Percentiles rank a stretch among this genome's conserved stretches.
Evolutionary conservation across 2,113 vertebrate species (phyloP).

Genomic region (Boleophthalmus pectinirostris): DNA sequence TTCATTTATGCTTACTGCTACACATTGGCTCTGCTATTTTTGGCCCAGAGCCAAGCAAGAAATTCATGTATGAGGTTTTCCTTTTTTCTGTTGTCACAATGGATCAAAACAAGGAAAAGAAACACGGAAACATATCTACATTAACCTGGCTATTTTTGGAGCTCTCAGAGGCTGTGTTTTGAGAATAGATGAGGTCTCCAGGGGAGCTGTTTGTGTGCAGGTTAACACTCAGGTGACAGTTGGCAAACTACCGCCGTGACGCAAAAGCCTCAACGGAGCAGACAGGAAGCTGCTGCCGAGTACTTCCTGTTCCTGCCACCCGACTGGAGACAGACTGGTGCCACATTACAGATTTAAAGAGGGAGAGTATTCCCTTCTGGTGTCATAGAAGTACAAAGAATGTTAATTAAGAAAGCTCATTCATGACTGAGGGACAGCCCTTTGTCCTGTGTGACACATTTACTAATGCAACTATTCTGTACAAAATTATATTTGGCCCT

Average conservation of each 20-base stretch:
- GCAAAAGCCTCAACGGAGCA: slow-evolving; percentile 58
- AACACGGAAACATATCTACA: slow-evolving; percentile 60
- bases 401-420: slow-evolving; percentile 15
- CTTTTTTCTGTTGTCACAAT: slow-evolving; percentile 58
- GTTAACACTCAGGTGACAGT: slow-evolving; percentile 64
- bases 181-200: slow-evolving; percentile 56
- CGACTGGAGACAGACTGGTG: slow-evolving; percentile 79
- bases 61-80: slow-evolving; percentile 29
- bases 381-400: slow-evolving; percentile 58
- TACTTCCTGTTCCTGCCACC: slow-evolving; percentile 79
- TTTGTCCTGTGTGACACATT: background rate
- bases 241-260: slow-evolving; percentile 67
- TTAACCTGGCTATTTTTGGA: slow-evolving; percentile 70
- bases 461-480: background rate
- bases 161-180: slow-evolving; percentile 44
- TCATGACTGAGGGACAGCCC: slow-evolving; percentile 15
- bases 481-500: background rate
- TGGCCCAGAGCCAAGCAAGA: slow-evolving; percentile 32
- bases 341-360: slow-evolving; percentile 60
- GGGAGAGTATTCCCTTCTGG: slow-evolving; percentile 37
- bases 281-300: slow-evolving; percentile 75
- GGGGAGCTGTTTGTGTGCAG: slow-evolving; percentile 57
- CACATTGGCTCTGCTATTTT: slow-evolving; percentile 55
- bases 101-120: slow-evolving; percentile 73
- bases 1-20: slow-evolving; percentile 52